Conservation (phyloP, 2,888 invertebrate species). For the Druceiella hillmani region DNA sequence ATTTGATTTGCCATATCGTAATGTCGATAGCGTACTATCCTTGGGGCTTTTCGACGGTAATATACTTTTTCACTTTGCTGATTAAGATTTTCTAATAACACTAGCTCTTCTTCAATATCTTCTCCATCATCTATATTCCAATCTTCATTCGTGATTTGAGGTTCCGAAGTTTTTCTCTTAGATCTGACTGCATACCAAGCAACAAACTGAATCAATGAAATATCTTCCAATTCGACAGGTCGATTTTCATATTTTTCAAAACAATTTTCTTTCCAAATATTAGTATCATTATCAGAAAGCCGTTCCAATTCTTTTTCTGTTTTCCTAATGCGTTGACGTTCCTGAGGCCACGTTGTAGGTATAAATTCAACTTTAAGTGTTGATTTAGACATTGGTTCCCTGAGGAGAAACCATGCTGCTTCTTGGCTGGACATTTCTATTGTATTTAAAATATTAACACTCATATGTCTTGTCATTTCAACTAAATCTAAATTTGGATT, state of each 20-base stretch:
- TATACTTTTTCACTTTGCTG: too few relatives aligned
- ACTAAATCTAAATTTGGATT: slow-evolving; percentile 24
- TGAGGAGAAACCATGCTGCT: slow-evolving; percentile 23
- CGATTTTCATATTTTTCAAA: slow-evolving; percentile 28
- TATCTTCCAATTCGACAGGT: slow-evolving; percentile 23
- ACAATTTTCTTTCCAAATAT: slow-evolving; percentile 29
- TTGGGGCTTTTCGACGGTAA: slow-evolving; percentile 6
- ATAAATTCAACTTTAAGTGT: slow-evolving; percentile 10
- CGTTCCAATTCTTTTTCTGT: slow-evolving; percentile 22
- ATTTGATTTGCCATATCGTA: slow-evolving; percentile 8
- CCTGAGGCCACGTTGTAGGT: slow-evolving; percentile 23
- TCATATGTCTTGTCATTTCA: slow-evolving; percentile 22
- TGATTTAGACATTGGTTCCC: background rate
- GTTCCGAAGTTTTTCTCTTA: too few relatives aligned
- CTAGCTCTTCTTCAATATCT: too few relatives aligned
- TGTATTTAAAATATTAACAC: slow-evolving; percentile 29
- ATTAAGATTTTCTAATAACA: too few relatives aligned
- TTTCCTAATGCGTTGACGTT: slow-evolving; percentile 27
- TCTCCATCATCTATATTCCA: too few relatives aligned
- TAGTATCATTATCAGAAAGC: slow-evolving; percentile 21
- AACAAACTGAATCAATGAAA: slow-evolving; percentile 27
- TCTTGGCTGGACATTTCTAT: slow-evolving; percentile 35
- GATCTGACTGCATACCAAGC: slow-evolving; percentile 22
- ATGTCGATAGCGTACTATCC: slow-evolving; percentile 10
- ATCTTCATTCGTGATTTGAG: slow-evolving; percentile 13